Evolutionary conservation across 2,113 vertebrate species (phyloP), one percentile per base, ranked within the genome.

Genomic region (Bos indicus): DNA sequence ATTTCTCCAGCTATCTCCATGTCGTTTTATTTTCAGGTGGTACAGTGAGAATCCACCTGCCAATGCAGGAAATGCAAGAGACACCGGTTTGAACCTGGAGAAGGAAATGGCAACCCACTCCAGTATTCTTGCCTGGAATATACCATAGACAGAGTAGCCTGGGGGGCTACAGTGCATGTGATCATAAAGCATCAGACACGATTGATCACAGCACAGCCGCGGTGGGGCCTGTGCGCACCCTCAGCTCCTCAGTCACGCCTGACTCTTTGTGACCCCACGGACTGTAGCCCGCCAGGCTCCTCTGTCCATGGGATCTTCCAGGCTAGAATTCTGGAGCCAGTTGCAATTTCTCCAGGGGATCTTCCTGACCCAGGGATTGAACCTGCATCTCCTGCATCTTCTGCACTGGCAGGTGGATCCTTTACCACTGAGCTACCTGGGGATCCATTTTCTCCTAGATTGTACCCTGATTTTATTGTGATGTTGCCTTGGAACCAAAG

Each of bases 1-100:
- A 91, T 89, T 93, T 74, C 46, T 95, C 52, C 11, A 36, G 21
- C 11, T 30, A 26, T 52, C 77, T 90, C 82, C 67, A 62, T 91
- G 54, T 97, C 92, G 51, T 67, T 95, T 96, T 74, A 23, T 67
- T 78, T 93, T 81, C 9, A 77, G 71, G 21, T 43, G 71, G 71
- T 7, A 25, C 71, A 74, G 71, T 43, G 21, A 77, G 71, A 77
- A 43, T 77, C 71, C 36, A 25, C 36, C 6, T 2, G 21, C 23
- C 36, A 43, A 43, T 7, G 23, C 1, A 7, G 36, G 23, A 43
- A 43, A 43, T 26, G 36, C 23, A 74, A 25, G 71, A 7, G 23
- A 26, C 36, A 7, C 23, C 14, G 71, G 36, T 43, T 77, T 43
- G 71, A 77, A 2, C 36, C 36, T 77, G 23, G 36, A 77, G 71